Conservation (phyloP, 2,888 invertebrate species). For the Diogma glabrata region DNA sequence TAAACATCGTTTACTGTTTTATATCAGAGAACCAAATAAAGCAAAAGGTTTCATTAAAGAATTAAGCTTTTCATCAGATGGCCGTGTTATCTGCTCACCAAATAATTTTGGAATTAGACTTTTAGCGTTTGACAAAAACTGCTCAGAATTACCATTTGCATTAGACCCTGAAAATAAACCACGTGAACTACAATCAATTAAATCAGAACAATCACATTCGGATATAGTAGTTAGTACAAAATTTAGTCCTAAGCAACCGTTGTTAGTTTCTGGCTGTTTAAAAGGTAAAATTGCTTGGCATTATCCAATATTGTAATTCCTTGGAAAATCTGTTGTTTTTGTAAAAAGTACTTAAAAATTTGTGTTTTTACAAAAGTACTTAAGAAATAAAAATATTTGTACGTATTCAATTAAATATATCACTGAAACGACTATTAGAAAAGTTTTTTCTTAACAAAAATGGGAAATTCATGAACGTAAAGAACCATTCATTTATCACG, state of each 20-base stretch:
- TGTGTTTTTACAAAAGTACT: neutral
- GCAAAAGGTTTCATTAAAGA: constrained; percentile 91
- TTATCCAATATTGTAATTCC: constrained; percentile 47
- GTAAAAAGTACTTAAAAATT: constrained; percentile 10
- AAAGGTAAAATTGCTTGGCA: constrained; percentile 84
- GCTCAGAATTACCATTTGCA: constrained; percentile 60
- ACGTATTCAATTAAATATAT: too few relatives aligned
- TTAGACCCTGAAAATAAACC: constrained; percentile 43
- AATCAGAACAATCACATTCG: constrained; percentile 56
- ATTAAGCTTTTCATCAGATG: constrained; percentile 80
- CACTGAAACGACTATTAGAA: too few relatives aligned
- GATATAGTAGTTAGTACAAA: constrained; percentile 81
- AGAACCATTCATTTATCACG: too few relatives aligned
- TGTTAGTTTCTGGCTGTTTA: constrained; percentile 83
- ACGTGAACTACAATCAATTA: constrained; percentile 49
- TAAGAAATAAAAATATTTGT: neutral
- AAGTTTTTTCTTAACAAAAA: too few relatives aligned
- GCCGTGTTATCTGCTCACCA: constrained; percentile 81
- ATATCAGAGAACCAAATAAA: constrained; percentile 73
- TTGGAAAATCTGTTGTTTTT: too few relatives aligned
- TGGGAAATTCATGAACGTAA: too few relatives aligned
- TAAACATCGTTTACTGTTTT: constrained; percentile 67
- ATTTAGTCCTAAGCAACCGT: constrained; percentile 76
- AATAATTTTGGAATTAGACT: constrained; percentile 79
- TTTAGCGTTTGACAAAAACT: constrained; percentile 63